Base-by-base conservation (phyloP, 2,113 vertebrate species). In the Chinchilla lanigera region DNA sequence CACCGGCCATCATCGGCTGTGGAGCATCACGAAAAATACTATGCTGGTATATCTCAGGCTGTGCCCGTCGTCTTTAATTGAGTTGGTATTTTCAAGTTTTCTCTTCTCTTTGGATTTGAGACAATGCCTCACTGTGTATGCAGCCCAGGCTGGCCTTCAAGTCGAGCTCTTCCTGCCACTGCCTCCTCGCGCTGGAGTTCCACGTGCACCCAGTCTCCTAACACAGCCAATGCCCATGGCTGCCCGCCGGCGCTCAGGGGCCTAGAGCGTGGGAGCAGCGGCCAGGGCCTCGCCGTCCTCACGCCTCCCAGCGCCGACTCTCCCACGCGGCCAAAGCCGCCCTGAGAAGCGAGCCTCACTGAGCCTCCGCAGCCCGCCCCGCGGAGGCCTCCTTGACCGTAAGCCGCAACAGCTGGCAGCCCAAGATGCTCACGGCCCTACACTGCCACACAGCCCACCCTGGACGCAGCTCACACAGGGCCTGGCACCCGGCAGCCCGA, bases 81-180 rank as follows among this genome's bases (percentile, higher is more conserved):
- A 91, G 33, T 67, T 35, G 61, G 26, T 54, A 95, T 89, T 91
- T 75, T 92, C 58, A 93, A 86, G 47, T 61, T 60, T 67, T 35
- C 10, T 67, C 10, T 67, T 35, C 10, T 35, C 35, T n/a, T 67
- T 67, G 65, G 33, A 35, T 67, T 67, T 67, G 65, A 67, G 63
- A 67, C 33, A 61, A 24, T 61, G 22, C 35, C 65, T 67, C 14
- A 67, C 65, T n/a, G 24, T 67, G 65, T 67, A 50, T 50, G 47
- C 47, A 35, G 33, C 16, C 33, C 33, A 67, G 33, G 33, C 33
- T 67, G 33, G 10, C 69, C 69, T 38, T n/a, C 7, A 38, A 71
- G 20, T 5, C 3, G 20, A 73, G 35, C 71, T 73, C 22, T 1
- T 41, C 71, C 75, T 28, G 13, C 13, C 26, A 5, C 24, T 28